A percentile compares a stretch with the other conserved stretches of the same genome.
These are phyloP conservation scores for Pristiophorus japonicus DNA, from an alignment of 2,113 vertebrate species.

Conservation along the genomic window DNA sequence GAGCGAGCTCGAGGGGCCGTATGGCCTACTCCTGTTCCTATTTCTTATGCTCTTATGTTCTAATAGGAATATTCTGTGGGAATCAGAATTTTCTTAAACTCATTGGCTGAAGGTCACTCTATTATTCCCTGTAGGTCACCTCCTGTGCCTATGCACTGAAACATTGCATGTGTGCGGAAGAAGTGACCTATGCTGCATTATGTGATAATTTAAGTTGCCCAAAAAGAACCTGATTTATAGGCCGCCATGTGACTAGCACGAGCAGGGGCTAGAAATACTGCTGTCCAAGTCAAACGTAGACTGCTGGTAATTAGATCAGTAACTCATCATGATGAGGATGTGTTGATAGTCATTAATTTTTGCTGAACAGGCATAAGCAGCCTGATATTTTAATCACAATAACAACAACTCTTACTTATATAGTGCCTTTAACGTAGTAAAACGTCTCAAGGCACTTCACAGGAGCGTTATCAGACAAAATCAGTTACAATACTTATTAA, in stretches of 20 bases:
- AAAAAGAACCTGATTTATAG: not conserved
- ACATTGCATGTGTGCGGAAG: not conserved
- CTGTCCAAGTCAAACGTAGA: not conserved
- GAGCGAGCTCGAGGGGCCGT: too few species aligned
- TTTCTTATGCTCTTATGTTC: too few species aligned
- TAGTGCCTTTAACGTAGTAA: too few species aligned
- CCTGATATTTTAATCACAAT: not conserved
- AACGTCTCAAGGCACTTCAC: too few species aligned
- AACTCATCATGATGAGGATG: not conserved
- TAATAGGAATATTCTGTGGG: too few species aligned
- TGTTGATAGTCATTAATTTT: not conserved
- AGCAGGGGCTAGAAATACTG: not conserved
- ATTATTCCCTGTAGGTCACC: not conserved
- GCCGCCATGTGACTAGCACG: not conserved
- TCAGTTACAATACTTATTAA: not conserved
- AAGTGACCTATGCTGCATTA: not conserved
- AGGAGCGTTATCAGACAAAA: too few species aligned
- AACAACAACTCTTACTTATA: too few species aligned
- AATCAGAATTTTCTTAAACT: not conserved
- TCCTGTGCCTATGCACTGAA: not conserved
- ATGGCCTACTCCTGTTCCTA: too few species aligned
- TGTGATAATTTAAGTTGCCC: not conserved
- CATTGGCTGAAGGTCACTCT: too few species aligned
- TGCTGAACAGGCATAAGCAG: not conserved
- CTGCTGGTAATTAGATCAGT: not conserved